Evolutionary conservation across 2,113 vertebrate species (phyloP), one percentile per base, ranked within the genome.

Genomic region (Edolisoma coerulescens): DNA sequence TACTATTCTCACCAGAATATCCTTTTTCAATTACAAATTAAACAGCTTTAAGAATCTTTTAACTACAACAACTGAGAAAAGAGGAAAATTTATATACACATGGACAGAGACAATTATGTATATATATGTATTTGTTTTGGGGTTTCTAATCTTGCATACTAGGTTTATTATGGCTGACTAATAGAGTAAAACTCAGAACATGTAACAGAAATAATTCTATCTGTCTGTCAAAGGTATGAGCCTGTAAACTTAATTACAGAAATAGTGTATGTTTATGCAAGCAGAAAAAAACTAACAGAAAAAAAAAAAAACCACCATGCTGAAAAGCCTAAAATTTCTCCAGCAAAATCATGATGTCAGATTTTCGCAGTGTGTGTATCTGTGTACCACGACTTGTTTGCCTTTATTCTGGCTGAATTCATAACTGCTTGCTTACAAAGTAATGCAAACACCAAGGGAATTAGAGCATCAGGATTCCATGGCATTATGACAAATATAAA

Each of bases 201-300:
- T 13, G 44, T 56, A 78, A 49, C 35, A 63, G 18, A 81, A 92
- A 59, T 92, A 88, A 61, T 88, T 91, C 41, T 10, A 1, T 35
- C 39, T 71, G 14, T 22, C n/a, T 59, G 35, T 84, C 64, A 78
- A 80, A 69, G 11, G 10, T 47, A 65, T 32, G 9, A 84, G 37
- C 60, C 23, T 87, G 37, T 37, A 87, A 87, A 79, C 14, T 52
- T 79, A 59, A 87, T 89, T 69, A 81, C 12, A 75, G 54, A 71
- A 92, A 50, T 17, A 68, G 7, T 2, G 3, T n/a, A 39, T 22
- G 45, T 17, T 78, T 89, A 24, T 54, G 60, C 0, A 0, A 82
- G 35, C 41, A 82, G 26, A 75, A 84, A 87, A 35, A 87, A 35
- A 52, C 22, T 67, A 75, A 64, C 5, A 63, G 67, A 89, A 28